Percentiles rank a stretch among this genome's conserved stretches.
These are phyloP conservation scores for Laticauda colubrina DNA, from an alignment of 2,113 vertebrate species.

Conservation along the genomic window DNA sequence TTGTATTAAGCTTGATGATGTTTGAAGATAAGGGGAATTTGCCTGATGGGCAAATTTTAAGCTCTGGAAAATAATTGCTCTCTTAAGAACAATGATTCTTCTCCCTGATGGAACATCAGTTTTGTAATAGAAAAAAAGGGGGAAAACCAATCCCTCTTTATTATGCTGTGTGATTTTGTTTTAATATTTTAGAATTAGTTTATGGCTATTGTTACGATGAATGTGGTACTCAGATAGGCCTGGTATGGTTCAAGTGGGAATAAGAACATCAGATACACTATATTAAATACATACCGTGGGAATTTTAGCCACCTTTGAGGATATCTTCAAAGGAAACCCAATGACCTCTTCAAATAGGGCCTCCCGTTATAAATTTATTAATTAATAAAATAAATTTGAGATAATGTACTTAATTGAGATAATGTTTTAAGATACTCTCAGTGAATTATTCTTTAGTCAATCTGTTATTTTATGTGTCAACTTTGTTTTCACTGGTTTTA, in stretches of 20 bases:
- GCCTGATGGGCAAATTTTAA: background rate
- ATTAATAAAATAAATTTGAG: constrained; percentile 22
- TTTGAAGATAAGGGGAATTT: background rate
- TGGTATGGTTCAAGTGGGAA: constrained; percentile 44
- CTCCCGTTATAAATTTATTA: constrained; percentile 42
- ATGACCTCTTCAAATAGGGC: constrained; percentile 25
- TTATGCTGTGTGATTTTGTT: constrained; percentile 1
- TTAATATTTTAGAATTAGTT: constrained; percentile 46
- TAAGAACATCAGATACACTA: constrained; percentile 32
- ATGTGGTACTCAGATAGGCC: constrained; percentile 28
- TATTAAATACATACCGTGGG: constrained; percentile 16
- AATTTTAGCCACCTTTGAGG: constrained; percentile 35
- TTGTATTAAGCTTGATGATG: background rate
- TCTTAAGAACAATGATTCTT: constrained; percentile 30
- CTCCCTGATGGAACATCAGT: constrained; percentile 14
- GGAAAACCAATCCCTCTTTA: constrained; percentile 39
- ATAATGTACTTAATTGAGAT: constrained; percentile 10
- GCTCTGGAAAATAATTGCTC: constrained; percentile 6
- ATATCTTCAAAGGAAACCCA: constrained; percentile 16
- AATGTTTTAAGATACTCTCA: background rate
- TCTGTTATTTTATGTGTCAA: background rate
- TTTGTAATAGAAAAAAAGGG: constrained; percentile 17
- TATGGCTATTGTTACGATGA: constrained; percentile 30
- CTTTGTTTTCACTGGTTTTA: constrained; percentile 1
- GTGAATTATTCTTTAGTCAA: background rate